A percentile compares a stretch with the other conserved stretches of the same genome.
Conservation (phyloP, 2,888 invertebrate genomes). For the Platycnemis pennipes region DNA sequence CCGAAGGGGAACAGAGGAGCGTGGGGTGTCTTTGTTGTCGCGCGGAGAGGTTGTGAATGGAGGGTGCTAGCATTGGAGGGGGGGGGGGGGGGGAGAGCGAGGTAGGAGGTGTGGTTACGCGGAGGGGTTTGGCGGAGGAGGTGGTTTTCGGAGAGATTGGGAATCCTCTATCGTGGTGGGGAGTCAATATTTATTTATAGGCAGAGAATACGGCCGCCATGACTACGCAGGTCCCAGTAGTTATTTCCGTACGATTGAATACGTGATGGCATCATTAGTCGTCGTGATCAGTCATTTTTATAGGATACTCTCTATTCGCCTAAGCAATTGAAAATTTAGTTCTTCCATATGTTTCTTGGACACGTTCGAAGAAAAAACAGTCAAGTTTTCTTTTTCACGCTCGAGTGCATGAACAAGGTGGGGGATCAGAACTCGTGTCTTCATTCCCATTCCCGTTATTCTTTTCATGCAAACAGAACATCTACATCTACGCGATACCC, state of each 20-base stretch:
- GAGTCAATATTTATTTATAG: neutral
- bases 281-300: too few relatives aligned
- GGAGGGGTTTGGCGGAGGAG: neutral
- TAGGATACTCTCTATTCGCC: too few relatives aligned
- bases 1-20: neutral
- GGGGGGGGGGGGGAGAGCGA: neutral
- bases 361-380: too few relatives aligned
- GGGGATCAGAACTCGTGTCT: too few relatives aligned
- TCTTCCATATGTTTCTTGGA: too few relatives aligned
- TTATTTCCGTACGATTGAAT: neutral
- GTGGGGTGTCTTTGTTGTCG: neutral
- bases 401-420: too few relatives aligned
- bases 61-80: too few relatives aligned
- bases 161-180: neutral
- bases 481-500: too few relatives aligned
- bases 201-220: neutral
- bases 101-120: neutral
- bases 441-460: too few relatives aligned
- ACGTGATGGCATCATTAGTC: neutral
- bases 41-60: neutral
- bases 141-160: neutral
- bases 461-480: too few relatives aligned
- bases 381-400: too few relatives aligned
- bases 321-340: too few relatives aligned
- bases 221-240: neutral